Percentiles rank a stretch among this genome's conserved stretches.
Evolutionary conservation across 1,140 invertebrate genomes (phyloP).

Genomic region (Drosophila takahashii): DNA sequence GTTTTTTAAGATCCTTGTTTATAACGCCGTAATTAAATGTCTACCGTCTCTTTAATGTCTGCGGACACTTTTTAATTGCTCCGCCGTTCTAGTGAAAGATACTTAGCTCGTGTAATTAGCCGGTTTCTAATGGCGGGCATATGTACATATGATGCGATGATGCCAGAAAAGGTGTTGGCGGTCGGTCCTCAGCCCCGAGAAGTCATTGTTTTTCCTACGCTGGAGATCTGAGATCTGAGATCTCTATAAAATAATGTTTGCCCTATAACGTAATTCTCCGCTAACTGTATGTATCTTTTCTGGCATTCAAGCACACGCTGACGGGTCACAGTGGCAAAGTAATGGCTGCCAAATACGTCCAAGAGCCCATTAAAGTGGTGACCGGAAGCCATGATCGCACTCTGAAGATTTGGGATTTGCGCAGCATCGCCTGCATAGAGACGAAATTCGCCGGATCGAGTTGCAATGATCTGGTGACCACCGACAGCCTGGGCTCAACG

Average conservation of each 20-base stretch:
- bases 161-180: constrained; percentile 32
- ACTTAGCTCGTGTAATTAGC: constrained; percentile 44
- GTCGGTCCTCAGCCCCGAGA: constrained; percentile 6
- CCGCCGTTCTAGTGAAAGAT: constrained; percentile 58
- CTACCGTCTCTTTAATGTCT: constrained; percentile 50
- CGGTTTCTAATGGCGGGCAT: constrained; percentile 22
- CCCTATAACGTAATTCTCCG: constrained; percentile 41
- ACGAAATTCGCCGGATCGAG: constrained; percentile 99
- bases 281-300: constrained; percentile 33
- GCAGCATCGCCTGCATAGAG: constrained; percentile 95
- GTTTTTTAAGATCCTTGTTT: constrained; percentile 13
- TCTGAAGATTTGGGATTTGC: constrained; percentile 98
- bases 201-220: constrained; percentile 1
- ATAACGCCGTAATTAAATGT: constrained; percentile 62
- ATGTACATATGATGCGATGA: background rate
- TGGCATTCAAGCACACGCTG: constrained; percentile 93
- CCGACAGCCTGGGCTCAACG: constrained; percentile 93
- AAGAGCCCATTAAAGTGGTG: constrained; percentile 94
- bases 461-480: constrained; percentile 97
- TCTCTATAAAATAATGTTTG: constrained; percentile 9
- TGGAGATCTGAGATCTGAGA: constrained; percentile 13
- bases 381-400: constrained; percentile 98
- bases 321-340: constrained; percentile 99
- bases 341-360: constrained; percentile 96
- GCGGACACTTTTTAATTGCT: constrained; percentile 55